These are phyloP conservation scores for Mastomys natalensis DNA, from an alignment of 2,113 vertebrate genomes.

Conservation along the genomic window DNA sequence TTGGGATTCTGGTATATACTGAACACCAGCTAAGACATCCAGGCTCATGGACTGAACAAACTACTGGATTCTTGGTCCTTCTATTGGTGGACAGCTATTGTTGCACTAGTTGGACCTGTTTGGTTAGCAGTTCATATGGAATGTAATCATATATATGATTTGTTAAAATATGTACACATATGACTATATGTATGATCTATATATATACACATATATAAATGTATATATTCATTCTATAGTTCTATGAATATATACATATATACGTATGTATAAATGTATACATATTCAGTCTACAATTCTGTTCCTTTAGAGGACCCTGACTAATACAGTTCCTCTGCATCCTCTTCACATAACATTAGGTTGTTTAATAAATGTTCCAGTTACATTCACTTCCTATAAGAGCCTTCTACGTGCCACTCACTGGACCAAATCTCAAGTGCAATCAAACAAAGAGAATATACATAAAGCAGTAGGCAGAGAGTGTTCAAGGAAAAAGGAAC, in stretches of 20 bases:
- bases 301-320: not conserved
- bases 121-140: not conserved
- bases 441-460: constrained; percentile 1
- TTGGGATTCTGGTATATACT: not conserved
- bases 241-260: not conserved
- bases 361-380: constrained; percentile 9
- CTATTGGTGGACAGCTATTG: not conserved
- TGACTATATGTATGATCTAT: no score
- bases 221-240: not conserved
- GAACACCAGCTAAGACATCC: not conserved
- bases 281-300: not conserved
- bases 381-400: constrained; percentile 31
- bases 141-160: not conserved
- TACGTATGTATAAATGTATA: not conserved
- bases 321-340: not conserved
- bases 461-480: not conserved
- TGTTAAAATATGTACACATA: not conserved
- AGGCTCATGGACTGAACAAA: not conserved
- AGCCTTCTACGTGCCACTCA: not conserved
- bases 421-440: constrained; percentile 22
- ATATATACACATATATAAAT: not conserved
- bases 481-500: constrained; percentile 53
- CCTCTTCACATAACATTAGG: not conserved
- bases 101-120: not conserved
- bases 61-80: not conserved